A percentile compares a stretch with the other conserved stretches of the same genome.
Evolutionary conservation across 2,888 invertebrate genomes (phyloP).

Genomic region (Mimachlamys varia): DNA sequence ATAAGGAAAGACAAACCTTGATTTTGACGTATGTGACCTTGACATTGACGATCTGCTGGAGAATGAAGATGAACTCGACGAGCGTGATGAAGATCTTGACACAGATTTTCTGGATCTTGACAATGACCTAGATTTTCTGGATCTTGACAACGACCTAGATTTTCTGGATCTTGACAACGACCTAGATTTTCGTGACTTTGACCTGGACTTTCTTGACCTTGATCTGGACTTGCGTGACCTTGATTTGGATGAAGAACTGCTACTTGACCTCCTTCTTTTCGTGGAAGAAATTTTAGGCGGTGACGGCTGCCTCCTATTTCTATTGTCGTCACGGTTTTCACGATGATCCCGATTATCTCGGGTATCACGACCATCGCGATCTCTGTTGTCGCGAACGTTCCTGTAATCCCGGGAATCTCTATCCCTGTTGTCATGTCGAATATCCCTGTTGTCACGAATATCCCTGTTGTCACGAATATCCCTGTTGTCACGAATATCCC

Average conservation of each 20-base stretch:
- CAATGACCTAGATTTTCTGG: slow-evolving; percentile 55
- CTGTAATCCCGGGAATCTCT: not conserved
- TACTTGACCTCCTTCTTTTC: no score
- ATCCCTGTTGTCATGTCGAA: slow-evolving; percentile 43
- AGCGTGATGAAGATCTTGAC: slow-evolving; percentile 37
- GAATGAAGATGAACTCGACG: not conserved
- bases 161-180: no score
- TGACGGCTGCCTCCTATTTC: not conserved
- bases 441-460: not conserved
- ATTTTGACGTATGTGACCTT: slow-evolving; percentile 37
- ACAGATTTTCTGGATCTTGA: not conserved
- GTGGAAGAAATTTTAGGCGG: slow-evolving; percentile 49
- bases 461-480: not conserved
- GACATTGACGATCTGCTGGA: slow-evolving; percentile 50
- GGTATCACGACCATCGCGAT: not conserved
- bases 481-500: not conserved
- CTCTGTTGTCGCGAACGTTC: not conserved
- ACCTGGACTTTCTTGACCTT: slow-evolving; percentile 55
- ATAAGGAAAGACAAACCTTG: no score
- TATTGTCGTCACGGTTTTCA: not conserved
- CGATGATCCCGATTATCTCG: not conserved
- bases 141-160: slow-evolving; percentile 68
- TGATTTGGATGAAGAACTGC: slow-evolving; percentile 59
- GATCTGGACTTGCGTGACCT: slow-evolving; percentile 56
- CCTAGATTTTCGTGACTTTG: slow-evolving; percentile 55